Evolutionary conservation across 2,797 vertebrate species (phyloP).

Genomic region (Sebastes minor): DNA sequence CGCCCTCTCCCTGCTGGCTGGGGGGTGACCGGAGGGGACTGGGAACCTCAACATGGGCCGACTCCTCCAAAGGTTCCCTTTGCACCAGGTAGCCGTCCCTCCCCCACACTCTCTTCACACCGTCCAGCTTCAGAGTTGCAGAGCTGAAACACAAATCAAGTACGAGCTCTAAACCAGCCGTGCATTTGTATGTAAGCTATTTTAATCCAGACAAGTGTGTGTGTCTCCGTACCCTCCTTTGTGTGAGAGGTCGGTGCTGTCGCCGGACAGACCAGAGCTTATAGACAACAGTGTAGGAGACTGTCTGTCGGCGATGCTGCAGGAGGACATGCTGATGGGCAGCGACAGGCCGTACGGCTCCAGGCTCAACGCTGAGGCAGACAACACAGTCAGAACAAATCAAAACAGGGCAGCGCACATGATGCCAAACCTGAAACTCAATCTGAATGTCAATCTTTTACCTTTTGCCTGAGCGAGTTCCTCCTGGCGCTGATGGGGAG

Average conservation of each 20-base stretch:
- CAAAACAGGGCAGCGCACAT: not conserved
- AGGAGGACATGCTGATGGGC: conserved; percentile 86
- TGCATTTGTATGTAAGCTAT: not conserved
- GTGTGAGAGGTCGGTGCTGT: conserved; percentile 86
- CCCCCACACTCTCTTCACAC: conserved; percentile 93
- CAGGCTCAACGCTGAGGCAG: conserved; percentile 87
- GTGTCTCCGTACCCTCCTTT: conserved; percentile 85
- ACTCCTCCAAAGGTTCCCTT: conserved; percentile 78
- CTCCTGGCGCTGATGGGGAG: conserved; percentile 94
- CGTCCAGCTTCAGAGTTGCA: conserved; percentile 88
- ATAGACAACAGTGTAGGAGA: conserved; percentile 91
- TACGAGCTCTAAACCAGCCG: not conserved
- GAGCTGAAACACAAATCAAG: conserved; percentile 72
- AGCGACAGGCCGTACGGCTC: conserved; percentile 93
- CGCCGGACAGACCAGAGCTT: conserved; percentile 90
- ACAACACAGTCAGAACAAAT: conserved; percentile 26
- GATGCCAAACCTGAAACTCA: not conserved
- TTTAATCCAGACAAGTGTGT: not conserved
- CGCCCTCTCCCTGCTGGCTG: conserved; percentile 55
- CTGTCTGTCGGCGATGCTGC: conserved; percentile 87
- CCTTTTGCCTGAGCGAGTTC: conserved; percentile 93
- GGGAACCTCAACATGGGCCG: conserved; percentile 64
- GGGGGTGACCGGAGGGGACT: conserved; percentile 59
- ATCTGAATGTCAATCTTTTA: conserved; percentile 48
- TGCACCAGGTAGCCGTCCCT: conserved; percentile 92